These are phyloP conservation scores for Gonatopus flavifemur DNA, from an alignment of 1,140 invertebrate genomes.

Conservation along the genomic window DNA sequence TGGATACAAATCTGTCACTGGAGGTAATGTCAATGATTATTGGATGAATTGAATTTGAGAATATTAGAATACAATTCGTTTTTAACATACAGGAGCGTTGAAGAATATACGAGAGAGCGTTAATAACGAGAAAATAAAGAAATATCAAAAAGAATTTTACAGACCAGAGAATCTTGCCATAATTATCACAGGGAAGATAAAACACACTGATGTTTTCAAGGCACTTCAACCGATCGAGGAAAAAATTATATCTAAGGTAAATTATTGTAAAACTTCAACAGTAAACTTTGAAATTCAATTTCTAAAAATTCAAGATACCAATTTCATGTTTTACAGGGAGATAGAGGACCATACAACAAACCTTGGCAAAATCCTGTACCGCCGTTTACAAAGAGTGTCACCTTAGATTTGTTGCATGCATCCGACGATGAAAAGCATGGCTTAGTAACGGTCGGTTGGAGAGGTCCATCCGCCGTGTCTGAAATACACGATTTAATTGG, in stretches of 20 bases:
- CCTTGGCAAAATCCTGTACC: slow-evolving; percentile 76
- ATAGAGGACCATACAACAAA: slow-evolving; percentile 63
- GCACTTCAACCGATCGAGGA: slow-evolving; percentile 72
- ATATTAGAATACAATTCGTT: too few relatives aligned
- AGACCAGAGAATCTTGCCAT: slow-evolving; percentile 83
- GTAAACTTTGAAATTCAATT: neutral
- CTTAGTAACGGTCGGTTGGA: slow-evolving; percentile 76
- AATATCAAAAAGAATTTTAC: slow-evolving; percentile 85
- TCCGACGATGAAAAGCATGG: slow-evolving; percentile 85
- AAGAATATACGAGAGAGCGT: slow-evolving; percentile 81
- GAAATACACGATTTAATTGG: slow-evolving; percentile 63
- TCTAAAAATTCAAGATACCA: slow-evolving; percentile 3
- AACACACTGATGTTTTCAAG: slow-evolving; percentile 73
- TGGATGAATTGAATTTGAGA: neutral
- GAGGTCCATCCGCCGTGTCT: slow-evolving; percentile 70
- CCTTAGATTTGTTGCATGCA: slow-evolving; percentile 69
- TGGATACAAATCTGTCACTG: slow-evolving; percentile 81
- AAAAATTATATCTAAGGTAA: slow-evolving; percentile 75
- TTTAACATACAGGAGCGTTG: slow-evolving; percentile 51
- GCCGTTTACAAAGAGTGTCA: slow-evolving; percentile 59
- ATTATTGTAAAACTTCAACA: neutral
- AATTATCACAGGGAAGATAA: slow-evolving; percentile 79
- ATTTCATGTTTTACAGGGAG: slow-evolving; percentile 48
- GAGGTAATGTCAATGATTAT: slow-evolving; percentile 62
- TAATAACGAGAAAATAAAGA: slow-evolving; percentile 75